These are phyloP conservation scores for Beris chalybata DNA, from an alignment of 2,888 invertebrate genomes.

Conservation along the genomic window DNA sequence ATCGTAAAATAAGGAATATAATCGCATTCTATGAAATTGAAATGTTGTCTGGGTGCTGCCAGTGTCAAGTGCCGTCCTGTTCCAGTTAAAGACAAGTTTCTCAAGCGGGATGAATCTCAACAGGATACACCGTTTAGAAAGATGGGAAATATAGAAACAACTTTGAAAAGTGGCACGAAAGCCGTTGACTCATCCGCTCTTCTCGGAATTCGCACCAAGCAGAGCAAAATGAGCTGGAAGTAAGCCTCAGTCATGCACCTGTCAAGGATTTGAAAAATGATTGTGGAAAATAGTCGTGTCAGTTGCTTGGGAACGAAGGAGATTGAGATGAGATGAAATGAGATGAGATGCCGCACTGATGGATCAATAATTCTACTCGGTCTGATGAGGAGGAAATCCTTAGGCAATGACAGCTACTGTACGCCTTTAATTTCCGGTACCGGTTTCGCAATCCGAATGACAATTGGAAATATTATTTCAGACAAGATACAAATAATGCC, in stretches of 20 bases:
- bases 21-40: constrained; percentile 32
- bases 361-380: constrained; percentile 35
- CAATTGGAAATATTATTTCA: constrained; percentile 16
- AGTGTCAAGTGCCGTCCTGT: neutral
- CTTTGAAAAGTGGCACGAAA: constrained; percentile 10
- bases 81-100: neutral
- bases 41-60: constrained; percentile 8
- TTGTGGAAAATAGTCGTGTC: constrained; percentile 39
- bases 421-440: constrained; percentile 31
- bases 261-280: constrained; percentile 50
- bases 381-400: constrained; percentile 29
- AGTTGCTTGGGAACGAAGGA: constrained; percentile 25
- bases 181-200: constrained; percentile 7
- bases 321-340: neutral
- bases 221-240: constrained; percentile 29
- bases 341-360: constrained; percentile 30
- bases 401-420: constrained; percentile 28
- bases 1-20: neutral
- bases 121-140: too few species aligned
- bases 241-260: constrained; percentile 39
- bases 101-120: too few species aligned
- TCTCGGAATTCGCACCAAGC: constrained; percentile 1
- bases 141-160: constrained; percentile 3
- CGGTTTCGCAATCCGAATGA: constrained; percentile 14
- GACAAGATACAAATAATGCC: constrained; percentile 6